Evolutionary conservation across 2,797 vertebrate species (phyloP), one percentile per base, ranked within the genome.

Genomic region (Coregonus suidteri): DNA sequence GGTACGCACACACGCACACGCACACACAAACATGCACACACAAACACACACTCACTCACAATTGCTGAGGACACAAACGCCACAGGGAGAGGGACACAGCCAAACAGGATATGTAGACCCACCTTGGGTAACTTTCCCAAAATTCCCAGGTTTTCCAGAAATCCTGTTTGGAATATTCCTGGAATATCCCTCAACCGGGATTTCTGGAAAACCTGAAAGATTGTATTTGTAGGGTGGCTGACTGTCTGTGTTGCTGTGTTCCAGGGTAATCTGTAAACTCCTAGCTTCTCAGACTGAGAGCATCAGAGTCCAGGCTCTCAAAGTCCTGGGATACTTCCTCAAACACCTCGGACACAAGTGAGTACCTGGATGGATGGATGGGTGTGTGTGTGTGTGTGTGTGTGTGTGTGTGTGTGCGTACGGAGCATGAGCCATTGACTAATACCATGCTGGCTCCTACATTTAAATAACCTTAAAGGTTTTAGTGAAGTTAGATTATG

Each of bases 281-380:
- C 84, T 99, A 92, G 98, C 98, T 81, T 99, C 98, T 6, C 99
- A 99, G 92, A 99, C 98, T 74, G 98, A 99, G 90, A 99, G 98
- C 80, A 99, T 99, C 91, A 96, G 98, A 83, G 98, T 99, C 73
- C 98, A 99, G 90, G 98, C 98, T 15, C 95, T 99, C 82, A 99
- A 99, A 89, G 98, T 99, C 82, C 93, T 99, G 72, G 98, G 98
- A 80, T 99, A 99, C 92, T 99, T 99, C 92, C 96, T 99, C 80
- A 99, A 99, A 85, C 98, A 99, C 88, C 94, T 99, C 25, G 98
- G 98, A 82, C 98, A 99, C 94, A 99, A 99, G 98, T 99, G 93
- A 96, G 98, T 96, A 25, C 35, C 15, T 37, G 37, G 0, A 4
- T 6, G 67, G 31, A 0, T 25, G 70, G 25, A n/a, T 9, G 47